Evolutionary conservation across 2,113 vertebrate genomes (phyloP), one percentile per base, ranked within the genome.

Genomic region (Archilochus colubris): DNA sequence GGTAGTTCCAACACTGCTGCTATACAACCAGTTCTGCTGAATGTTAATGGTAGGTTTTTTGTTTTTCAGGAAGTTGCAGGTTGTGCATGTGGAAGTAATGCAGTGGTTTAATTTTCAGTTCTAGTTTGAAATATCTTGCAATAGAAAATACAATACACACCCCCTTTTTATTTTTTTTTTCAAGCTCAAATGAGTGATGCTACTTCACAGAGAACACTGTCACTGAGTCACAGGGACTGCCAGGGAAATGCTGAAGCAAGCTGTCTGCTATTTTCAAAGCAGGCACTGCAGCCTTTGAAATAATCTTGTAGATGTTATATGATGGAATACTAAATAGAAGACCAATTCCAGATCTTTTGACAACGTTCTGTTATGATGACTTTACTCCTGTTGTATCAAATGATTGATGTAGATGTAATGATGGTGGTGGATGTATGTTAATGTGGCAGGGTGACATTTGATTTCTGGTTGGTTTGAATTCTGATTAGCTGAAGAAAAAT

Each of bases 351-450:
- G 64, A 91, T 95, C 76, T 95, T 96, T 61, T 97, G 93, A 93
- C 91, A 95, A 72, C 2, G 12, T 81, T 95, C 87, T 91, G 77
- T 86, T 89, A 70, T 91, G 88, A 96, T 95, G 79, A 93, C 75
- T 95, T 95, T 89, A 77, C 40, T 91, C 31, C 75, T 91, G 74
- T 94, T 97, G 86, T 93, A 90, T 70, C 85, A 95, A 95, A 77
- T 95, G 93, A 95, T 93, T 93, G 95, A 97, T 93, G 93, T 82
- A 95, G 87, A 95, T 93, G 79, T 88, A 96, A 96, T 94, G 85
- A 68, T 90, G 88, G 68, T 86, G 64, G 64, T 40, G 94, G 95
- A 93, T 88, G 69, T 87, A 95, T 95, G 85, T 90, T 91, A 90
- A 53, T 50, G 64, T 86, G 86, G 44, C 76, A 81, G 79, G 58